Conservation (phyloP, 2,888 invertebrate species). For the Pardosa pseudoannulata region DNA sequence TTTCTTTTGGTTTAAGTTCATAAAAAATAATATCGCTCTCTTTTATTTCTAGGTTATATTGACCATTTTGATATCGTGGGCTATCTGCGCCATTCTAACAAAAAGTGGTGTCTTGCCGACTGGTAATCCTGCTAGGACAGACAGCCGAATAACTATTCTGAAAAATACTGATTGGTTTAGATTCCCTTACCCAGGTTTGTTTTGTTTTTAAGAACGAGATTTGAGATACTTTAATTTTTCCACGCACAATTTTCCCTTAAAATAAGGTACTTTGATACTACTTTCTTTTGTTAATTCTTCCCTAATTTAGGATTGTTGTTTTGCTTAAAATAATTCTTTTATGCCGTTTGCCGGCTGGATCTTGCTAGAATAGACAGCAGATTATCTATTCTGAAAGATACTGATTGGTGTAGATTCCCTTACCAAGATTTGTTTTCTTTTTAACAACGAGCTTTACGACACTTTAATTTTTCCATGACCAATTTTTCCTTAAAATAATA, state of each 20-base stretch:
- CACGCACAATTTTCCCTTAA: too few species aligned
- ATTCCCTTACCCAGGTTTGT: constrained; percentile 83
- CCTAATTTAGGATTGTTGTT: too few species aligned
- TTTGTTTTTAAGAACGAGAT: too few species aligned
- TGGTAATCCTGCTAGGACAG: constrained; percentile 59
- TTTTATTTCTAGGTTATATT: constrained; percentile 56
- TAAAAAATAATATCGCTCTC: too few species aligned
- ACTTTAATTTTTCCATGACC: too few species aligned
- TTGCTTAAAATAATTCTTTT: too few species aligned
- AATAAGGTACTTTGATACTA: too few species aligned
- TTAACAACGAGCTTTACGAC: too few species aligned
- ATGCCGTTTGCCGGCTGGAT: constrained; percentile 22
- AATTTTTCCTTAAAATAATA: too few species aligned
- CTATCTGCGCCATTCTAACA: constrained; percentile 57
- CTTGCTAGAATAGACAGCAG: constrained; percentile 61
- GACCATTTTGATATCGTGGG: constrained; percentile 60
- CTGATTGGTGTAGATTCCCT: constrained; percentile 88
- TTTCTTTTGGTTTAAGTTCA: too few species aligned
- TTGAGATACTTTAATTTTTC: too few species aligned
- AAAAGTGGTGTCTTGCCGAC: constrained; percentile 18
- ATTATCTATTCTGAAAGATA: constrained; percentile 79
- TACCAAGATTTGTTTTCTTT: constrained; percentile 82
- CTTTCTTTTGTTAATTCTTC: too few species aligned
- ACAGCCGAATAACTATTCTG: constrained; percentile 36
- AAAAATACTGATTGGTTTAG: constrained; percentile 88